Conservation (phyloP, 1,140 invertebrate species). For the Sitophilus oryzae region DNA sequence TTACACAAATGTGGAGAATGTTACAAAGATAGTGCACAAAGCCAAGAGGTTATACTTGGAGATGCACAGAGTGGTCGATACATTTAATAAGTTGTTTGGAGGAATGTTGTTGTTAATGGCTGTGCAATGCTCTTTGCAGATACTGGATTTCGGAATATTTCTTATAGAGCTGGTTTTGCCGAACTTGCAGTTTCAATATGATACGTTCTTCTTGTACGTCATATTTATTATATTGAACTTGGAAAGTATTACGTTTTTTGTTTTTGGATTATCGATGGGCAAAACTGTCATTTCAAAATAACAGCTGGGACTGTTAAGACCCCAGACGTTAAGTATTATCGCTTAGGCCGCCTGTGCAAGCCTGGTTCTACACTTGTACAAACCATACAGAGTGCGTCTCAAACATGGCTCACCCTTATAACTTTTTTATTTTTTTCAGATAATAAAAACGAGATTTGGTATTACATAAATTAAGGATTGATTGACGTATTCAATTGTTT, state of each 20-base stretch:
- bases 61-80: slow-evolving; percentile 12
- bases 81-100: slow-evolving; percentile 18
- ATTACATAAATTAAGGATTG: no score
- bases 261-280: no score
- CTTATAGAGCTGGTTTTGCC: slow-evolving; percentile 14
- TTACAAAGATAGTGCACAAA: slow-evolving; percentile 10
- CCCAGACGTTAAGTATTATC: no score
- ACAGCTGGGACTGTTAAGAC: no score
- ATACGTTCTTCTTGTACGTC: slow-evolving; percentile 8
- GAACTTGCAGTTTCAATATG: slow-evolving; percentile 12
- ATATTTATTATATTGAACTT: slow-evolving; percentile 14
- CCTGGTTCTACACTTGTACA: no score
- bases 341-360: no score
- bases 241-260: background rate
- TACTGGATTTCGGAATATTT: slow-evolving; percentile 19
- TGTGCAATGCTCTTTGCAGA: slow-evolving; percentile 14
- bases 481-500: no score
- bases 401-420: no score
- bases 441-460: no score
- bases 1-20: slow-evolving; percentile 5
- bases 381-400: no score
- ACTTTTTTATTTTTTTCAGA: no score
- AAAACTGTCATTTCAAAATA: no score
- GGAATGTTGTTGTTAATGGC: slow-evolving; percentile 12
- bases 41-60: slow-evolving; percentile 2